Evolutionary conservation across 2,888 invertebrate species (phyloP).

Genomic region (Drosophila nr. fundita): DNA sequence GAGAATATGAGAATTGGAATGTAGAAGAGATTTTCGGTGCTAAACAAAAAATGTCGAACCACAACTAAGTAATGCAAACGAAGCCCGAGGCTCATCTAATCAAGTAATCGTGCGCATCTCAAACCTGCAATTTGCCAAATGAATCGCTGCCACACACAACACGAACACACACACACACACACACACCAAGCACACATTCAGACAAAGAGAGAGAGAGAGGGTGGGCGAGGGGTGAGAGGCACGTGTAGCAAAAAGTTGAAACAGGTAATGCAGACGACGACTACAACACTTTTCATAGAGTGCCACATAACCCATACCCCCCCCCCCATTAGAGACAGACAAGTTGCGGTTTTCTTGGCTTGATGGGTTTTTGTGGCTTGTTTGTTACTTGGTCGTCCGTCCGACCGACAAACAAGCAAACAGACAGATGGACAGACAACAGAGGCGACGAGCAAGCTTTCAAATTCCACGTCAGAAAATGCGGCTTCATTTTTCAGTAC

Average conservation of each 20-base stretch:
- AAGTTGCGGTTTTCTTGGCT: slow-evolving; percentile 72
- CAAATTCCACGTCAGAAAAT: slow-evolving; percentile 64
- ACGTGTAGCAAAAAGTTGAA: slow-evolving; percentile 23
- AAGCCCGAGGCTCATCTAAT: slow-evolving; percentile 43
- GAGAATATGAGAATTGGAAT: background rate
- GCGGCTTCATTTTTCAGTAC: slow-evolving; percentile 75
- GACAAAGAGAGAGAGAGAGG: slow-evolving; percentile 8
- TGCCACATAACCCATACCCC: slow-evolving; percentile 1
- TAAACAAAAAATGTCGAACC: slow-evolving; percentile 5
- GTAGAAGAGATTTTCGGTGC: background rate
- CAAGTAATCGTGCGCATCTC: slow-evolving; percentile 51
- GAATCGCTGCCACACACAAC: slow-evolving; percentile 45
- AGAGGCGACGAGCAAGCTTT: slow-evolving; percentile 35
- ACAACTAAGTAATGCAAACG: slow-evolving; percentile 8
- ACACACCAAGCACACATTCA: background rate
- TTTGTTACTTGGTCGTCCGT: slow-evolving; percentile 60
- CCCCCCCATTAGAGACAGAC: slow-evolving; percentile 9
- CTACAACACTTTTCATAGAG: slow-evolving; percentile 18
- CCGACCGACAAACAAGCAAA: slow-evolving; percentile 11
- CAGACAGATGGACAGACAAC: slow-evolving; percentile 6
- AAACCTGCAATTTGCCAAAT: slow-evolving; percentile 65
- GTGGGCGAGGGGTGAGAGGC: background rate
- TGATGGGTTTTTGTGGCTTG: slow-evolving; percentile 77
- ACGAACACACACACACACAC: slow-evolving; percentile 7
- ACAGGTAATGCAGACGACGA: slow-evolving; percentile 40